Evolutionary conservation across 2,888 invertebrate species (phyloP), one percentile per base, ranked within the genome.

Genomic region (Dilophus febrilis): DNA sequence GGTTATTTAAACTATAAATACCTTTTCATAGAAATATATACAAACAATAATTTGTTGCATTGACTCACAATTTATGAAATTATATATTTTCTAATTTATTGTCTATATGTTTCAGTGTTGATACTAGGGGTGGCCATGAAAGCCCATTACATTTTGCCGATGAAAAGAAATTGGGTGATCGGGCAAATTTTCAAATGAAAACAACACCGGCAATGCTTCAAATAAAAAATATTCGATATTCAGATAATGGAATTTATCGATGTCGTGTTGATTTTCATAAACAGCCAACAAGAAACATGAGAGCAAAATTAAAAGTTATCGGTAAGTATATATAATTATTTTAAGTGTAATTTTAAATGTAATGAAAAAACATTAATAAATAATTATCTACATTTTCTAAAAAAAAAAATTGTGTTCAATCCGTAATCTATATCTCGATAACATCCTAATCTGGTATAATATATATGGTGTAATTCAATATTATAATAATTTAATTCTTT

Each of bases 211-310:
- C 86, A 3, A 77, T 77, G 46, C 68, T 88, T 47, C 75, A 76
- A 48, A 68, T 87, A 43, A 78, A 82, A 57, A 72, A 71, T 51
- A 80, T 85, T 38, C 67, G 72, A 40, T 77, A 78, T 45, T 67
- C 68, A 32, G 88, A 90, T 55, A 80, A 77, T 2, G 88, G 86
- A 12, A 69, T 84, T 45, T 88, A 88, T 64, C 71, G 86, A 45
- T 90, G 90, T 64, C 69, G 90, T 43, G 86, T 88, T 6, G 90
- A 90, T 67, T 90, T 88, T 66, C 81, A 80, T 57, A 81, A 83
- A 58, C 83, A 86, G 11, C 88, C 87, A 1, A 90, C 88, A 3
- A 73, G 85, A 50, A 86, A 88, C 59, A 72, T 82, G 52, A 77
- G 80, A 65, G 82, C 88, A 62, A 86, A 86, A 64, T 74, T 90